These are phyloP conservation scores for Bicyclus anynana DNA, from an alignment of 1,140 invertebrate species.

Conservation along the genomic window DNA sequence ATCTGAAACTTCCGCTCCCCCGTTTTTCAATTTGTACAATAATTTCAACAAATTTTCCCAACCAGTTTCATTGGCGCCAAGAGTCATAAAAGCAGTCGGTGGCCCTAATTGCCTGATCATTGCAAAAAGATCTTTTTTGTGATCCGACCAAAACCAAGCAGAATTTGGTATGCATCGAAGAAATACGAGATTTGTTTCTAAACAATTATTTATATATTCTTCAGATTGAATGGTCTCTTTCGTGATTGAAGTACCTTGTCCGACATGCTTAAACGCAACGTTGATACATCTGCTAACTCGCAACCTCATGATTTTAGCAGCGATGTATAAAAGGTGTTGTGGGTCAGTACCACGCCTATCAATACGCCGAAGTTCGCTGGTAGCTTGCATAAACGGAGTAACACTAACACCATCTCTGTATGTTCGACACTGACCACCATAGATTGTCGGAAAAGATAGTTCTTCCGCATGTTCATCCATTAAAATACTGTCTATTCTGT, in stretches of 20 bases:
- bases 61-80: constrained; percentile 52
- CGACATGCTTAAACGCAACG: constrained; percentile 29
- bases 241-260: constrained; percentile 15
- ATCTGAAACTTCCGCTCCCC: constrained; percentile 17
- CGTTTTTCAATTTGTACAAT: constrained; percentile 53
- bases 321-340: constrained; percentile 29
- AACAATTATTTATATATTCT: constrained; percentile 25
- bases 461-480: constrained; percentile 46
- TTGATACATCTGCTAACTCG: constrained; percentile 20
- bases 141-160: constrained; percentile 38
- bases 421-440: constrained; percentile 40
- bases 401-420: constrained; percentile 25
- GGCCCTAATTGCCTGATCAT: constrained; percentile 58
- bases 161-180: constrained; percentile 35
- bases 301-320: constrained; percentile 31
- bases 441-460: constrained; percentile 55
- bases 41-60: constrained; percentile 54
- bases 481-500: constrained; percentile 15
- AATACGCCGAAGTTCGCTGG: constrained; percentile 27
- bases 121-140: constrained; percentile 61
- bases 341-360: constrained; percentile 29
- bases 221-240: constrained; percentile 23
- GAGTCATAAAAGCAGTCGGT: constrained; percentile 50
- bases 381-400: constrained; percentile 24
- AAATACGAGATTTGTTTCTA: constrained; percentile 32